phyloP scores from a whole-genome alignment of 2,113 vertebrate genomes.

The Tachuris rubrigastra region DNA sequence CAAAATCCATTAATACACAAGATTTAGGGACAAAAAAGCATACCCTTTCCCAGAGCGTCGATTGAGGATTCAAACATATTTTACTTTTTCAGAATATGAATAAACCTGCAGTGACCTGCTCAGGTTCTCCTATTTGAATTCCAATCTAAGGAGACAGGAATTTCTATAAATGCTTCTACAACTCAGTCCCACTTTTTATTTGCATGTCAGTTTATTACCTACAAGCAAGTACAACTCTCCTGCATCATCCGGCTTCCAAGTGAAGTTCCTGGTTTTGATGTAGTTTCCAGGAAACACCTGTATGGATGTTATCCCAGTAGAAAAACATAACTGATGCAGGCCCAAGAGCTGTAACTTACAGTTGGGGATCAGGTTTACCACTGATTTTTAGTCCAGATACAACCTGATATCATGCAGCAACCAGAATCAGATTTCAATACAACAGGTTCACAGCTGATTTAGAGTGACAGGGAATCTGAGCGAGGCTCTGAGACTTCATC shows the following conservation, averaged over 20 bases:
- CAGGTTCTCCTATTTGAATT: not conserved
- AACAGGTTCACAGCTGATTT: not conserved
- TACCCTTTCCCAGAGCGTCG: not conserved
- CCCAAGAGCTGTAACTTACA: not conserved
- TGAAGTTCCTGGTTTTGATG: not conserved
- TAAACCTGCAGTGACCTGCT: not conserved
- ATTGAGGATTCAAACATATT: not conserved
- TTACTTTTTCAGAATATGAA: not conserved
- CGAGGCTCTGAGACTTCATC: not conserved
- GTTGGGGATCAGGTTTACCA: not conserved
- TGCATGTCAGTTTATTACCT: not conserved
- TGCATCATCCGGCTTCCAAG: not conserved
- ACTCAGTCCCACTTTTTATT: not conserved
- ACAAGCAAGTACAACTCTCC: not conserved
- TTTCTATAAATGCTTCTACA: not conserved
- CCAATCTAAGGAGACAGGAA: not conserved
- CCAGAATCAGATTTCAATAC: not conserved
- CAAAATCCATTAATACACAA: not conserved
- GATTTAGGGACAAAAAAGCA: not conserved
- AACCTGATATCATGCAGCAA: not conserved
- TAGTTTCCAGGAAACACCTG: not conserved
- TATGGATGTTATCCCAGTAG: not conserved
- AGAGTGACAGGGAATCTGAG: fast-evolving
- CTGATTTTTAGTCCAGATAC: not conserved
- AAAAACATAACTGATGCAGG: not conserved